Base-by-base conservation (phyloP, 2,888 invertebrate genomes). In the Argyresthia albistria region DNA sequence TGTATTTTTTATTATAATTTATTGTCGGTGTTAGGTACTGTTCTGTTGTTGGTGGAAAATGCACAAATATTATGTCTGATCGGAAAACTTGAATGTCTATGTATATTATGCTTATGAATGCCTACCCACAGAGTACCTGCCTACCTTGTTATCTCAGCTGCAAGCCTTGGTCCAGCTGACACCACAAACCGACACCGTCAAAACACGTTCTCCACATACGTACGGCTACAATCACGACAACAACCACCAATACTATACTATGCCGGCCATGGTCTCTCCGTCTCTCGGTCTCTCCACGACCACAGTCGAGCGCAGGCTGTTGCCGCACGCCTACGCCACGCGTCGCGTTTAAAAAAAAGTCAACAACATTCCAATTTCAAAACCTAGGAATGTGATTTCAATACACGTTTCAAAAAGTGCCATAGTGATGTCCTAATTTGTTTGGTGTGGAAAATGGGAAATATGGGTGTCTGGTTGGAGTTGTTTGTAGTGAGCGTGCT, bases 391-490 rank as follows among this genome's bases (percentile, higher is more conserved):
- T 83, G 84, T 83, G 78, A 83, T 66, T 45, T n/a, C 8, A 45
- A 37, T 16, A 15, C n/a, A 50, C 37, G 36, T 43, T 50, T 36
- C 70, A 62, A 67, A 70, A 70, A 66, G 50, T 53, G 55, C 55
- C 55, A 64, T 67, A 78, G 80, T 79, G 78, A 80, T 80, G 78
- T 75, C 71, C 58, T 63, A 64, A 61, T 59, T n/a, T 62, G 45
- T 53, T 45, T 16, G 57, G 64, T 56, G 52, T 61, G 58, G 4
- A n/a, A 25, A 25, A 11, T 37, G n/a, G 42, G 14, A 60, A 67
- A 79, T 76, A 87, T 87, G 86, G 71, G 83, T 80, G 80, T 79
- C 69, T 63, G 76, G 66, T 67, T 75, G 60, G 69, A 70, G 66
- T 73, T 83, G 62, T 71, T 86, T 70, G 65, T 82, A 65, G 83